phyloP scores from a whole-genome alignment of 2,888 invertebrate species.

The Vandiemenella viatica region DNA sequence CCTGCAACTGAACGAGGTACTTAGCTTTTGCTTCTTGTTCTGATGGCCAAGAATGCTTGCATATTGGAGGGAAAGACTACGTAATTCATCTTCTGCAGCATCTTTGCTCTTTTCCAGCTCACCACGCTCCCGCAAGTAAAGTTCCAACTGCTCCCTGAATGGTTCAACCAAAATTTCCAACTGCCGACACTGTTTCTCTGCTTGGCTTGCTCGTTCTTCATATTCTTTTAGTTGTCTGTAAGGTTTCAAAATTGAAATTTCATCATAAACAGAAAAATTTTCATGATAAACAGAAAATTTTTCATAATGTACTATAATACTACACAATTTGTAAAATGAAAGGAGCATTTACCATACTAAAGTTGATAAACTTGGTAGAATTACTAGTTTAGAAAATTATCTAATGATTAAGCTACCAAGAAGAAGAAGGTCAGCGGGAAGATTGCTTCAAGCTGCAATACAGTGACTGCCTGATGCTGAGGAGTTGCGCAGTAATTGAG shows the following conservation, averaged over 20 bases:
- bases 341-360: too few relatives aligned
- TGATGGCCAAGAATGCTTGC: slow-evolving; percentile 45
- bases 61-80: slow-evolving; percentile 38
- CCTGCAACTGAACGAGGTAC: slow-evolving; percentile 34
- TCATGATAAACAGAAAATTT: not conserved
- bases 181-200: slow-evolving; percentile 22
- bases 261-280: not conserved
- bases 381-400: too few relatives aligned
- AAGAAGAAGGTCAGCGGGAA: too few relatives aligned
- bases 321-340: too few relatives aligned
- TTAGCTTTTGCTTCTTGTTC: slow-evolving; percentile 49
- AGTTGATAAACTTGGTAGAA: too few relatives aligned
- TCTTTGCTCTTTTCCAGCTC: slow-evolving; percentile 27
- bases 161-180: slow-evolving; percentile 26
- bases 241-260: not conserved
- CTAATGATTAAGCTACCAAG: too few relatives aligned
- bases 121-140: slow-evolving; percentile 32
- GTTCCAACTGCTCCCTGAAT: slow-evolving; percentile 32
- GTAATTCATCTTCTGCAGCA: slow-evolving; percentile 32
- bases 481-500: too few relatives aligned
- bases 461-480: too few relatives aligned
- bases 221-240: not conserved
- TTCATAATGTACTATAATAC: too few relatives aligned
- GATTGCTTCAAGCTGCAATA: too few relatives aligned
- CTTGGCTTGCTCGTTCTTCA: slow-evolving; percentile 9